Percentiles rank a stretch among this genome's conserved stretches.
Conservation (phyloP, 53 echinoderm and acorn worm genomes). For the Stichopus horrens region DNA sequence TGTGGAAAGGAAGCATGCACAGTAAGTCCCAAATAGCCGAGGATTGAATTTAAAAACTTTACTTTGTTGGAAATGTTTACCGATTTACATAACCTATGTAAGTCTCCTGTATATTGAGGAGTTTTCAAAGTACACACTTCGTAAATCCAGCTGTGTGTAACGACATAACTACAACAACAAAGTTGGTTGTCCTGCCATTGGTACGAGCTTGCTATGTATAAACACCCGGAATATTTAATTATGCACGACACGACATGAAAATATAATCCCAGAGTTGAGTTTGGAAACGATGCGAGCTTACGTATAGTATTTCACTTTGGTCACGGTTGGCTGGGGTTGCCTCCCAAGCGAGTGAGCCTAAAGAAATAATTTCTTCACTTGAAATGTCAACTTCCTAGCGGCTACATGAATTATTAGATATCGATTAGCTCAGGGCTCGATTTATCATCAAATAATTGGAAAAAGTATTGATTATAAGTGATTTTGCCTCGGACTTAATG, state of each 20-base stretch:
- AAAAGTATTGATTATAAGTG: conserved; percentile 28
- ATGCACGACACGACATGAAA: not conserved
- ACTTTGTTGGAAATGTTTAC: too few species aligned
- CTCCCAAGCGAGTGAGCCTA: not conserved
- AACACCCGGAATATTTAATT: not conserved
- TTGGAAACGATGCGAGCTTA: not conserved
- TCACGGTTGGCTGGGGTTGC: conserved; percentile 12
- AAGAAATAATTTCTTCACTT: not conserved
- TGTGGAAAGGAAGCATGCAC: too few species aligned
- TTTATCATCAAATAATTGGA: conserved; percentile 14
- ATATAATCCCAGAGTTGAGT: not conserved
- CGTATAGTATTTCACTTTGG: not conserved
- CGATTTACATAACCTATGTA: too few species aligned
- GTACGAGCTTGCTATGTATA: too few species aligned
- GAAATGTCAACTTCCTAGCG: conserved; percentile 40
- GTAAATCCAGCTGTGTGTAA: too few species aligned
- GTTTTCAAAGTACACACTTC: too few species aligned
- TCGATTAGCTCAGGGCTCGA: not conserved
- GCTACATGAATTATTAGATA: conserved; percentile 27
- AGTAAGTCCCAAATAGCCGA: too few species aligned
- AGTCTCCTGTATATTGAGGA: too few species aligned
- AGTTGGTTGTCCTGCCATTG: too few species aligned
- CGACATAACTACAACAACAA: too few species aligned
- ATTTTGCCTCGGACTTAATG: conserved; percentile 11
- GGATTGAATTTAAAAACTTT: too few species aligned